A percentile compares a stretch with the other conserved stretches of the same genome.
Evolutionary conservation across 2,888 invertebrate genomes (phyloP).

Genomic region (Hyppa rectilinea): DNA sequence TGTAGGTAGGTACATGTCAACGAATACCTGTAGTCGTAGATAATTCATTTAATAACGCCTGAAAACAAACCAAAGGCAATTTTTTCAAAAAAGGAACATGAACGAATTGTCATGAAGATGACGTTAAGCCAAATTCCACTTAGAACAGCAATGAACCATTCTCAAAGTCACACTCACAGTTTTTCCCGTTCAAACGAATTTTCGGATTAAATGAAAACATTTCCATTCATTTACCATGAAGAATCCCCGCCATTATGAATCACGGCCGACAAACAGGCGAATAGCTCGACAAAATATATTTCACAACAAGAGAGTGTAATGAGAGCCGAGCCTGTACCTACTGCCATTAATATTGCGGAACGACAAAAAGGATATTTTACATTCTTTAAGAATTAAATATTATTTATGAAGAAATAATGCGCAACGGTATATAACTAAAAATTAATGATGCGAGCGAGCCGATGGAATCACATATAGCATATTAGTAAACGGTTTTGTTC

Average conservation of each 20-base stretch:
- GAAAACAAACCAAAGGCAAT: not conserved
- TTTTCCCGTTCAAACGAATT: constrained; percentile 42
- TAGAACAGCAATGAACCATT: constrained; percentile 23
- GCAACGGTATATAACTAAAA: constrained; percentile 17
- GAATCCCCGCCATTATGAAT: constrained; percentile 60
- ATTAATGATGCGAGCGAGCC: constrained; percentile 21
- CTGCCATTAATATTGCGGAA: constrained; percentile 47
- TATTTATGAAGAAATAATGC: constrained; percentile 37
- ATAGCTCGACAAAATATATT: constrained; percentile 60
- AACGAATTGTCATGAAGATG: constrained; percentile 3
- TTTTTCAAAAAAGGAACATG: not conserved
- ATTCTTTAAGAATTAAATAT: constrained; percentile 36
- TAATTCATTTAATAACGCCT: not conserved
- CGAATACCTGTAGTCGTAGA: no score
- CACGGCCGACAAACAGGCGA: constrained; percentile 48
- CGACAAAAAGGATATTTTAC: constrained; percentile 30
- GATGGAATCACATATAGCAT: constrained; percentile 14
- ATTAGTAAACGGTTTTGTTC: constrained; percentile 26
- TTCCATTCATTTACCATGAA: constrained; percentile 61
- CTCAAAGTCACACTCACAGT: constrained; percentile 29
- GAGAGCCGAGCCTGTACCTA: constrained; percentile 37
- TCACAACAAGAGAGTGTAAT: constrained; percentile 58
- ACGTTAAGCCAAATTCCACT: constrained; percentile 18
- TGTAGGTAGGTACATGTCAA: no score
- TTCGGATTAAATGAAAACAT: constrained; percentile 60